Percentiles rank a stretch among this genome's conserved stretches.
phyloP scores from a whole-genome alignment of 1,140 invertebrate species.

The Ostrea edulis region DNA sequence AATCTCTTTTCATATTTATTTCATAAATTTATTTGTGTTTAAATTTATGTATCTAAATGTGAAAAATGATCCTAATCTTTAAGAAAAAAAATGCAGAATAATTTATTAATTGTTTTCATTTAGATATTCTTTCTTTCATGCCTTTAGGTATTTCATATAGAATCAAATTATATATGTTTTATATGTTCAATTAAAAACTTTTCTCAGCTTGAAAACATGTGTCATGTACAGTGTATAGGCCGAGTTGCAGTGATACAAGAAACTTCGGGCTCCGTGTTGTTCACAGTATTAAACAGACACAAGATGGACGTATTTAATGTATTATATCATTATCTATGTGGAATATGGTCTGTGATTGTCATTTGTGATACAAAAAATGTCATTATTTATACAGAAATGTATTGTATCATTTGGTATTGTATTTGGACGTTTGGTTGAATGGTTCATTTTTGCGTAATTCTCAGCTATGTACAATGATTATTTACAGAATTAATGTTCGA shows the following conservation, averaged over 20 bases:
- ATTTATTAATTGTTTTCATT: too few species aligned
- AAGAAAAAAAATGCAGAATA: too few species aligned
- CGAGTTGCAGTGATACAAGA: not conserved
- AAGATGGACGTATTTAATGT: not conserved
- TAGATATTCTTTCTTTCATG: too few species aligned
- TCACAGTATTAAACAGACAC: not conserved
- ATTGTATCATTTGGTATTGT: not conserved
- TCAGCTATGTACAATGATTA: not conserved
- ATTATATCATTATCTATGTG: not conserved
- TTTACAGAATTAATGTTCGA: not conserved
- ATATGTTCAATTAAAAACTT: too few species aligned
- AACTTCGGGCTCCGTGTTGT: not conserved
- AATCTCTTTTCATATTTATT: too few species aligned
- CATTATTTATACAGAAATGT: not conserved
- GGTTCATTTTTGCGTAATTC: not conserved
- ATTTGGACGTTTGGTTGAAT: not conserved
- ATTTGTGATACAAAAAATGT: not conserved
- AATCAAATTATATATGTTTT: too few species aligned
- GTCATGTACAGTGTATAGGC: not conserved
- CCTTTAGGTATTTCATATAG: too few species aligned
- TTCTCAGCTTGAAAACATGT: not conserved
- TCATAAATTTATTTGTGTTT: too few species aligned
- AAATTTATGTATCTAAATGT: too few species aligned
- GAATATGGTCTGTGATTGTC: not conserved
- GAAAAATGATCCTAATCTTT: too few species aligned